Base-by-base conservation (phyloP, 1,140 invertebrate species). In the Drosophila grimshawi region DNA sequence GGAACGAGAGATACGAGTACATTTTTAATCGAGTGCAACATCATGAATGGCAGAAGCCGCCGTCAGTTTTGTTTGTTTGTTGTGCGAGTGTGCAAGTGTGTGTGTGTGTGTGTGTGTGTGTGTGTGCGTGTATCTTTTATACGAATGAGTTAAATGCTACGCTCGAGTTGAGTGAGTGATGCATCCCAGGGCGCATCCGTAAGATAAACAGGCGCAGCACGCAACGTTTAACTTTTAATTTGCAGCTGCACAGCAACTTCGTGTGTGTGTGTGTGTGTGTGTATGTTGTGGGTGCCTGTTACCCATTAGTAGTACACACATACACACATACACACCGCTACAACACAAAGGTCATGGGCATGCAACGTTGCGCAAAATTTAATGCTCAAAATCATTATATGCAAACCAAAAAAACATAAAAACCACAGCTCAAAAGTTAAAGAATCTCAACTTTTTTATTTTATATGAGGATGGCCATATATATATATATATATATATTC, bases 191-290 rank as follows among this genome's bases (percentile, higher is more conserved):
- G 85, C 85, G 85, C 85, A 89, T 89, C 85, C 86, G 85, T 80
- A 88, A 88, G 85, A 88, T 88, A 88, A 88, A 88, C 85, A 88
- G 85, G 67, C 85, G 70, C 85, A 88, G 85, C 85, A 86, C 80
- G 85, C 85, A 89, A 88, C 85, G 85, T 88, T 88, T 88, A 88
- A 88, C 85, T 88, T 88, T 80, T 85, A 81, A 89, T 89, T 88
- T 88, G 77, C 85, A 83, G 77, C 66, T 80, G 76, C 73, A 81
- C 57, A 33, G 30, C 33, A 11, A n/a, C 5, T 65, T 5, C n/a
- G n/a, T 57, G 10, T 63, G 33, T 62, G 32, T 53, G 60, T 49
- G 8, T 61, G 46, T 11, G 33, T 59, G 56, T 77, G 70, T 52
- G 29, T 68, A 19, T 35, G 11, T 33, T 71, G 76, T 63, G 61